Base-by-base conservation (phyloP, 2,113 vertebrate genomes). In the Zapornia atra region DNA sequence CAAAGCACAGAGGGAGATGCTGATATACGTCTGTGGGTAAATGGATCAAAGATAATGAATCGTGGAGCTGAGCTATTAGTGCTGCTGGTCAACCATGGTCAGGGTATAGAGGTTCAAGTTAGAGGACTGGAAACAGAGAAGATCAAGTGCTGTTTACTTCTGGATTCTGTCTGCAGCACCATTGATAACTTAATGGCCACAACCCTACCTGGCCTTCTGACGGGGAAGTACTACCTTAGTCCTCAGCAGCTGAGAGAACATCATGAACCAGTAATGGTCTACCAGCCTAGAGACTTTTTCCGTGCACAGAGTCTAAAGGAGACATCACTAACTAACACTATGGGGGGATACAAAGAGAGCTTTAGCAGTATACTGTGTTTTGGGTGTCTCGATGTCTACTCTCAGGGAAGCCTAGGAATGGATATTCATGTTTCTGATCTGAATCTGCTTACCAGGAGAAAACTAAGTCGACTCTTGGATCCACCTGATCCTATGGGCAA, bases 251-350 rank as follows among this genome's bases (percentile, higher is more conserved):
- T 99, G 92, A 98, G 99, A 66, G 99, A 99, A 89, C 99, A 98
- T 95, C 99, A 99, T 17, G 99, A 99, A 57, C 99, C 99, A 21
- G 96, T 99, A 97, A 99, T 99, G 99, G 96, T 99, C 92, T 99
- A 99, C 97, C 99, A 99, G 91, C 99, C 99, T n/a, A 98, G 99
- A 96, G 99, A 99, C 96, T 99, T 99, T 87, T 98, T 99, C 90
- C 98, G 99, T 14, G 99, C 99, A 2, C 99, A 99, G 92, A 97
- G 98, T 54, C 99, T 99, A 91, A 98, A 98, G 54, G 99, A 99
- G 89, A 98, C 97, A 29, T 99, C 99, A 0, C 98, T 99, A 82
- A 98, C 99, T 66, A 99, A 99, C 96, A 99, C 99, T 82, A 99
- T 99, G 99, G 99, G 98, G 3, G 99, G 99, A 28, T 99, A 99